A percentile compares a stretch with the other conserved stretches of the same genome.
phyloP scores from a whole-genome alignment of 2,888 invertebrate genomes.

The Heliconius ethilla region DNA sequence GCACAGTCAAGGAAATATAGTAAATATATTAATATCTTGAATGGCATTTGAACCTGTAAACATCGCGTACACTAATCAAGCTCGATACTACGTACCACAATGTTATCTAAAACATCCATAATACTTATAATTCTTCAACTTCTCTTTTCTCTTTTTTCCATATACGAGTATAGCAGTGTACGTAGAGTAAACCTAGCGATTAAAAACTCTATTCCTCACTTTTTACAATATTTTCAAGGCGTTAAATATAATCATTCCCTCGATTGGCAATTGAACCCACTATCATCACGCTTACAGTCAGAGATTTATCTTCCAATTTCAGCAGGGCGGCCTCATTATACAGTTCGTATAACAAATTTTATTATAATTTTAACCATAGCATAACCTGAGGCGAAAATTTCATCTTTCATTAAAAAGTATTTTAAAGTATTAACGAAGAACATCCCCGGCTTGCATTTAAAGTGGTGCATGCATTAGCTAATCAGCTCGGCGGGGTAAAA shows the following conservation, averaged over 20 bases:
- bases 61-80: too few species aligned
- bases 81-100: too few species aligned
- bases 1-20: too few species aligned
- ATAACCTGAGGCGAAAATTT: slow-evolving; percentile 12
- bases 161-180: neutral
- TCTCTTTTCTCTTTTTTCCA: neutral
- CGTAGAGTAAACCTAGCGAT: neutral
- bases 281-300: neutral
- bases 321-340: neutral
- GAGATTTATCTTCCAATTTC: neutral
- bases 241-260: neutral
- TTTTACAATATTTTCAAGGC: too few species aligned
- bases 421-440: slow-evolving; percentile 37
- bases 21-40: too few species aligned
- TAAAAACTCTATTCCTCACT: too few species aligned
- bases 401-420: slow-evolving; percentile 22
- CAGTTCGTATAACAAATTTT: slow-evolving; percentile 12
- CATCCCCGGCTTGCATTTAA: slow-evolving; percentile 17
- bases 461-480: slow-evolving; percentile 23
- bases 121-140: neutral
- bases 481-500: slow-evolving; percentile 12
- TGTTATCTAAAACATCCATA: too few species aligned
- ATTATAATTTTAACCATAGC: slow-evolving; percentile 11
- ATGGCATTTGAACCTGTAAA: too few species aligned
- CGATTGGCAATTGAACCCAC: neutral